Evolutionary conservation across 1,140 invertebrate species (phyloP).

Genomic region (Delia radicum): DNA sequence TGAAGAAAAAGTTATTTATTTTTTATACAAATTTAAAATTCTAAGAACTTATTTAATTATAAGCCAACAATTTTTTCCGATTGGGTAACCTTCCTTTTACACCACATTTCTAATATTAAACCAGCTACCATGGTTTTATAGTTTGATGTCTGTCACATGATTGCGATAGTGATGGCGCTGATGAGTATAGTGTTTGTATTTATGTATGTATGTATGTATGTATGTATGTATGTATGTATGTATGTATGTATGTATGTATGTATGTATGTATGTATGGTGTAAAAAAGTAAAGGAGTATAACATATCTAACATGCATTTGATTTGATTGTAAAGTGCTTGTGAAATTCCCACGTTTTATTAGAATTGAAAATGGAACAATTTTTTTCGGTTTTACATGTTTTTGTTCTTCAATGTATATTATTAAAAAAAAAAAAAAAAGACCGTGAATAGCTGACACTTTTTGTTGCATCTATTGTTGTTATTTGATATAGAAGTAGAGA

Average conservation of each 20-base stretch:
- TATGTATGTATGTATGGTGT: not conserved
- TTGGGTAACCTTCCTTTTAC: too few species aligned
- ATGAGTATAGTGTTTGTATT: not conserved
- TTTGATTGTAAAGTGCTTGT: conserved; percentile 24
- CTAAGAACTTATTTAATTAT: too few species aligned
- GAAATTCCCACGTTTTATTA: conserved; percentile 21
- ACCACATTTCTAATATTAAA: not conserved
- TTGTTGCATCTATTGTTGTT: not conserved
- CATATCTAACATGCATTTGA: conserved; percentile 18
- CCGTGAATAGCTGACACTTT: conserved; percentile 6
- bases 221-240: too few species aligned
- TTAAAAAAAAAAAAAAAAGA: too few species aligned
- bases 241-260: too few species aligned
- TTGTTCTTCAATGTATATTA: too few species aligned
- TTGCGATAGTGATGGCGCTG: not conserved
- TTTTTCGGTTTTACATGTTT: not conserved
- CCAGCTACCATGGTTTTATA: not conserved
- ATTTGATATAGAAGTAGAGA: not conserved
- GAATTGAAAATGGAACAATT: not conserved
- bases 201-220: too few species aligned
- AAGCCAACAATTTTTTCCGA: too few species aligned
- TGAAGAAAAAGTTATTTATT: too few species aligned
- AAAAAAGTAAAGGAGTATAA: not conserved
- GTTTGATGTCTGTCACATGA: not conserved
- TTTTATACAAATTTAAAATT: too few species aligned